A percentile compares a stretch with the other conserved stretches of the same genome.
Conservation (phyloP, 2,888 invertebrate species). For the Oxystoma pomonae region DNA sequence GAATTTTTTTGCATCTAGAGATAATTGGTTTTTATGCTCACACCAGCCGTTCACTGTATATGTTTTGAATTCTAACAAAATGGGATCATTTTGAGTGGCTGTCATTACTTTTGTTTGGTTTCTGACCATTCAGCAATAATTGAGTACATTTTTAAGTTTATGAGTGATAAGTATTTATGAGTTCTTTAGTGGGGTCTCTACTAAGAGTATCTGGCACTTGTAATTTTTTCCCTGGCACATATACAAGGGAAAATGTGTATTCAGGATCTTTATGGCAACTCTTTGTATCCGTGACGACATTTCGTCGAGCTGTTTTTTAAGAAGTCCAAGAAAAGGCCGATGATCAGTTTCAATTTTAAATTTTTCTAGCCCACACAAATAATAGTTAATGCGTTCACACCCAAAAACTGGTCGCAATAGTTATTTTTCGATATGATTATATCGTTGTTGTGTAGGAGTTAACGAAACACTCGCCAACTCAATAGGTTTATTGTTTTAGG, state of each 20-base stretch:
- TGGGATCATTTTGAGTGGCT: too few species aligned
- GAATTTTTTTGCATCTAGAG: neutral
- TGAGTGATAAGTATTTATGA: neutral
- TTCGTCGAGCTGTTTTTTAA: conserved; percentile 28
- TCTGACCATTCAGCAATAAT: neutral
- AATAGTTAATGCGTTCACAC: conserved; percentile 27
- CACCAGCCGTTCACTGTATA: neutral
- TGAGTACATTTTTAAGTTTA: neutral
- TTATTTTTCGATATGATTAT: conserved; percentile 32
- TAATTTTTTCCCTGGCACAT: conserved; percentile 22
- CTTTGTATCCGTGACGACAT: conserved; percentile 26
- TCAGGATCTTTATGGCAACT: conserved; percentile 20
- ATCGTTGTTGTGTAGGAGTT: conserved; percentile 24
- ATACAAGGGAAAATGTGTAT: conserved; percentile 21
- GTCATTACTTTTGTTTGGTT: too few species aligned
- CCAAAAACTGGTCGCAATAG: conserved; percentile 30
- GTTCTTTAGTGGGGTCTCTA: conserved; percentile 7
- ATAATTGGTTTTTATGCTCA: neutral
- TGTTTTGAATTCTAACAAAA: too few species aligned
- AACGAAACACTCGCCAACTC: conserved; percentile 23
- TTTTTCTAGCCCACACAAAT: conserved; percentile 13
- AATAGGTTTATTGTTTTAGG: conserved; percentile 19
- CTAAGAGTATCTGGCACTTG: conserved; percentile 19
- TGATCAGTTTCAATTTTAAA: too few species aligned
- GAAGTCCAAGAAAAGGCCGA: too few species aligned